Base-by-base conservation (phyloP, 2,113 vertebrate species). In the Cololabis saira region DNA sequence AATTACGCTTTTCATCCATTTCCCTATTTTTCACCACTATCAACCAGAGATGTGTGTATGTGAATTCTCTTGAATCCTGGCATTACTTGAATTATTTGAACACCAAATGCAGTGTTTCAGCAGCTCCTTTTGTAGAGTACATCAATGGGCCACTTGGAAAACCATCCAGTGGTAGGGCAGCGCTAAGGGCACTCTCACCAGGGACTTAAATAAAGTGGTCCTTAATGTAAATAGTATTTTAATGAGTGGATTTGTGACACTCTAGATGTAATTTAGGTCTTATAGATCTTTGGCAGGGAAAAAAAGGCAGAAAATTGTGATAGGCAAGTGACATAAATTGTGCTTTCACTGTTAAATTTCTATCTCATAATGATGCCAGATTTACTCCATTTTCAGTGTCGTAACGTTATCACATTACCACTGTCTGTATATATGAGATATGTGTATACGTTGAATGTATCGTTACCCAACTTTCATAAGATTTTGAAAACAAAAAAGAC, bases 161-260 rank as follows among this genome's bases (percentile, higher is more conserved):
- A 72, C 61, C 59, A 71, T 82, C 76, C 80, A 82, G 54, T 48
- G 71, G 58, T 63, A 69, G 80, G 64, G 63, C 75, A 67, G 65
- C 14, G 48, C 65, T 41, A 80, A 87, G 74, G 77, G 65, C 76
- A 61, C 82, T 82, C 64, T 11, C 6, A 48, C 17, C 33, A 22
- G 57, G 62, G 67, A 71, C 76, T 81, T 67, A 53, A 44, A 47
- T 65, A 50, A 82, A 82, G 79, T 70, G 58, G 65, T 77, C 77
- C 81, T 87, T 72, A 76, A 43, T 94, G 92, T 94, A 92, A 61
- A 93, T 93, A 92, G 62, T 87, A 87, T 87, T 84, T 88, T 90
- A 86, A 89, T 82, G 86, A 87, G 91, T 91, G 89, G 88, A 69
- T 89, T 85, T 88, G 61, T 90, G 76, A 91, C 91, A 92, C 91